Conservation (phyloP, 2,113 vertebrate species). For the Kryptolebias marmoratus region DNA sequence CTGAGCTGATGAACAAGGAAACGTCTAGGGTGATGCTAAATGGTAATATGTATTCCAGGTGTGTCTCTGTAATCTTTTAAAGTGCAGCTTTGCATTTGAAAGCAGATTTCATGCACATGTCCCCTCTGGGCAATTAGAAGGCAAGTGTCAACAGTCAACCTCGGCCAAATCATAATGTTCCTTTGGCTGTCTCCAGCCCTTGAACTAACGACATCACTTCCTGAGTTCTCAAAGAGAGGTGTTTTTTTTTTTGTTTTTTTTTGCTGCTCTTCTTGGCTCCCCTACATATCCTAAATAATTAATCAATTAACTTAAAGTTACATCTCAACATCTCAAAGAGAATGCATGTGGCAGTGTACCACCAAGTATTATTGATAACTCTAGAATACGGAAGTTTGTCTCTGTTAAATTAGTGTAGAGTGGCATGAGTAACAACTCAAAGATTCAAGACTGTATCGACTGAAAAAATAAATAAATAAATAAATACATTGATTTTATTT, state of each 20-base stretch:
- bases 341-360: conserved; percentile 6
- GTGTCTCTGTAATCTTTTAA: conserved; percentile 71
- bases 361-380: conserved; percentile 16
- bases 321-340: conserved; percentile 6
- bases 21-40: conserved; percentile 52
- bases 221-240: conserved; percentile 19
- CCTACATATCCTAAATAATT: conserved; percentile 20
- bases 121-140: conserved; percentile 64
- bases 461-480: too few species aligned
- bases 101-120: conserved; percentile 57
- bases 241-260: not conserved
- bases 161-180: conserved; percentile 70
- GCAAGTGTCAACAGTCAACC: conserved; percentile 68
- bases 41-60: conserved; percentile 68
- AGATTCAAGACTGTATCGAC: too few species aligned
- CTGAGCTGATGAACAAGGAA: conserved; percentile 43
- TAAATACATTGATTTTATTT: too few species aligned
- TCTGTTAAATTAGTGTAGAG: not conserved
- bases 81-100: conserved; percentile 74
- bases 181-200: conserved; percentile 55
- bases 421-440: too few species aligned
- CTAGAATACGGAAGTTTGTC: not conserved
- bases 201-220: conserved; percentile 53
- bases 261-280: conserved; percentile 15
- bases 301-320: conserved; percentile 45